A percentile compares a stretch with the other conserved stretches of the same genome.
phyloP scores from a whole-genome alignment of 2,797 vertebrate genomes.

The Tinamus major region DNA sequence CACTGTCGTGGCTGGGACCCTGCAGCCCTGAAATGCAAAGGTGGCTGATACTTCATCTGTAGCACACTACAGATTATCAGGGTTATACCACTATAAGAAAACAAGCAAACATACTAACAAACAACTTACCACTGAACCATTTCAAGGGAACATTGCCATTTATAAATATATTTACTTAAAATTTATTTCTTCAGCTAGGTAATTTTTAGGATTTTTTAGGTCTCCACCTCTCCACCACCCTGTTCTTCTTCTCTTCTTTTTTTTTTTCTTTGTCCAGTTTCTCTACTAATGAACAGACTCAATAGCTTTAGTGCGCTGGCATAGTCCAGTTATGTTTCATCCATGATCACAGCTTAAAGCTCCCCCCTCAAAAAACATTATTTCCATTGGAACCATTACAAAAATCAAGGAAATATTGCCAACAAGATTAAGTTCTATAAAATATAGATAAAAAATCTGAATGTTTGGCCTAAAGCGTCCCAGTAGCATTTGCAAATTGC shows the following conservation, averaged over 20 bases:
- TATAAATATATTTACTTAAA: background rate
- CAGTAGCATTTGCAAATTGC: conserved; percentile 27
- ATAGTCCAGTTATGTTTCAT: conserved; percentile 18
- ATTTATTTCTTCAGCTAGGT: background rate
- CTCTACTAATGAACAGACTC: background rate
- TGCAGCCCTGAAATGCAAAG: background rate
- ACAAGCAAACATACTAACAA: no score
- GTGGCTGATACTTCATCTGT: background rate
- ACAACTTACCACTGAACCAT: background rate
- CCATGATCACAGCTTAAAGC: conserved; percentile 30
- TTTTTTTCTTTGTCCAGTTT: fast-evolving
- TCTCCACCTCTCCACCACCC: background rate
- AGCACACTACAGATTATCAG: background rate
- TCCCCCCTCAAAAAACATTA: conserved; percentile 32
- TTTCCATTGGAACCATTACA: conserved; percentile 43
- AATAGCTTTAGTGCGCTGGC: background rate
- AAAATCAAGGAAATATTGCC: conserved; percentile 49
- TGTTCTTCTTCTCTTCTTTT: background rate
- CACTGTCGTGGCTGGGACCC: background rate
- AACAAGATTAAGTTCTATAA: conserved; percentile 40
- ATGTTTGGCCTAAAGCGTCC: conserved; percentile 39
- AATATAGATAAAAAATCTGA: conserved; percentile 57
- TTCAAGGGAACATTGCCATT: background rate
- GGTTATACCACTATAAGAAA: background rate
- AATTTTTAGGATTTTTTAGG: fast-evolving